Evolutionary conservation across 2,888 invertebrate genomes (phyloP), one percentile per base, ranked within the genome.

Genomic region (Euzetes globulus): DNA sequence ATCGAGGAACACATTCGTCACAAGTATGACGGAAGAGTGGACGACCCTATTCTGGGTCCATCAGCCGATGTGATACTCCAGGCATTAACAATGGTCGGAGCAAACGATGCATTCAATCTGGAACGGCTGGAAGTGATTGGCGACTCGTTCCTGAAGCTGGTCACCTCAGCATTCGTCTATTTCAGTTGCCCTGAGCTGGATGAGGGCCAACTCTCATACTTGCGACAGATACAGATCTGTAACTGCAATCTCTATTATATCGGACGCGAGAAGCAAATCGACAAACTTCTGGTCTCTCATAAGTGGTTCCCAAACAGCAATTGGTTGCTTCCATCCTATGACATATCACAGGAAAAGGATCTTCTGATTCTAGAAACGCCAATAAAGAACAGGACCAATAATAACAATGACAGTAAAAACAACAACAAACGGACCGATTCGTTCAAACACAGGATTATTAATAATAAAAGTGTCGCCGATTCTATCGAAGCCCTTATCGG

Each of bases 101-200:
- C 90, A 0, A 85, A 88, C 77, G 94, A 95, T 80, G 86, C 87
- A 4, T 88, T 93, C 77, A 87, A 91, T 81, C 82, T 92, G 79
- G 95, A 96, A 81, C 84, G 93, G 1, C 84, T 90, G 17, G 94
- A 95, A 83, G 92, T 92, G 0, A 85, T 96, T 2, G 95, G 95
- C 0, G 94, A 95, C 82, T 89, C 92, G 0, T 91, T 91, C 82
- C 84, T 96, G 9, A 95, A 96, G 83, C 89, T 89, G 79, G 87
- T 89, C 1, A 85, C 88, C 0, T 89, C 90, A 0, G 82, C 91
- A 3, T 91, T 88, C 81, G 84, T 94, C 25, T 90, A 87, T 81
- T 87, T 88, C 78, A 85, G 86, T 75, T 92, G 88, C 81, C 87
- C 89, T 0, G 82, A 82, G 0, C 86, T 87, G 58, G 87, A 89